Evolutionary conservation across 2,113 vertebrate species (phyloP).

Genomic region (Chionomys nivalis): DNA sequence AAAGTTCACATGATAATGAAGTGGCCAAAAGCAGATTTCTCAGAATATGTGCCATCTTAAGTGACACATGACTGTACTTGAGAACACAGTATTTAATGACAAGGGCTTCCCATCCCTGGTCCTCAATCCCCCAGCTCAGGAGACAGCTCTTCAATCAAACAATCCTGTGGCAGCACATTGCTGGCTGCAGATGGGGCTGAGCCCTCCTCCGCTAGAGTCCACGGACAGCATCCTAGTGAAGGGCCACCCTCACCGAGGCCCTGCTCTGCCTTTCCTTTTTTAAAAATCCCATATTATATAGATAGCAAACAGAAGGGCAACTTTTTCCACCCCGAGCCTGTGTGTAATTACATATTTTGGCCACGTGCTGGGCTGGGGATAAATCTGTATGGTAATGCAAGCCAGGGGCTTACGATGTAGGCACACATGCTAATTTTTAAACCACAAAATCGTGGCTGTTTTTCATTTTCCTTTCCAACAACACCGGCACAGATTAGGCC

Average conservation of each 20-base stretch:
- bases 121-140: background rate
- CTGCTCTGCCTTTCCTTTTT: slow-evolving; percentile 9
- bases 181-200: background rate
- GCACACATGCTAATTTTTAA: slow-evolving; percentile 77
- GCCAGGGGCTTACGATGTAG: slow-evolving; percentile 63
- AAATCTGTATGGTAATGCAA: slow-evolving; percentile 74
- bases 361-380: slow-evolving; percentile 62
- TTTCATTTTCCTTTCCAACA: slow-evolving; percentile 74
- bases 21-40: background rate
- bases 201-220: background rate
- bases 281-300: slow-evolving; percentile 16
- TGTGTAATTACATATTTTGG: slow-evolving; percentile 80
- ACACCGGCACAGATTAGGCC: slow-evolving; percentile 70
- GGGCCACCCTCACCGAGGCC: slow-evolving; percentile 2
- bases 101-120: background rate
- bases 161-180: accelerated
- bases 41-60: background rate
- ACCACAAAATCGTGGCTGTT: slow-evolving; percentile 68
- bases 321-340: slow-evolving; percentile 48
- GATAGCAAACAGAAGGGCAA: slow-evolving; percentile 62
- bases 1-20: background rate
- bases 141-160: background rate
- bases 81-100: background rate
- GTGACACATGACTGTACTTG: background rate
- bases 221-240: background rate